Evolutionary conservation across 1,140 invertebrate species (phyloP).

Genomic region (Agrilus planipennis): DNA sequence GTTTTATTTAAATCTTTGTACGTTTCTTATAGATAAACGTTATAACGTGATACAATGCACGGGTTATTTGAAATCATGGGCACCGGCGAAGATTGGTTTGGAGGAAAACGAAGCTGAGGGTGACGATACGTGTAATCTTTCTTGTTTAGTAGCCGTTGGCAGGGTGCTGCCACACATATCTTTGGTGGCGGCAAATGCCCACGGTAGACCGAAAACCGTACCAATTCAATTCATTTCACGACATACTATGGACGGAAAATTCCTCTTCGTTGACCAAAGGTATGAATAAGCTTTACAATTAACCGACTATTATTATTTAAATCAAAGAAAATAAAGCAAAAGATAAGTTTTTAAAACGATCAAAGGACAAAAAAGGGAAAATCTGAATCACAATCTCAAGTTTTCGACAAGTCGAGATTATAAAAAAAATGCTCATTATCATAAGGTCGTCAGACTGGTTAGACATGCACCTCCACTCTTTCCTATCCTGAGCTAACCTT

Average conservation of each 20-base stretch:
- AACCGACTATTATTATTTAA: too few relatives aligned
- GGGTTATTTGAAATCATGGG: slow-evolving; percentile 88
- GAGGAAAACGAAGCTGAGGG: slow-evolving; percentile 52
- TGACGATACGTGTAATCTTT: slow-evolving; percentile 67
- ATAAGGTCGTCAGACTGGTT: too few relatives aligned
- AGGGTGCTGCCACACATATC: slow-evolving; percentile 49
- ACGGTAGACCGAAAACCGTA: slow-evolving; percentile 35
- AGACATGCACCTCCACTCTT: too few relatives aligned
- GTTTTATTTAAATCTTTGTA: neutral
- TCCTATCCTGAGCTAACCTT: too few relatives aligned
- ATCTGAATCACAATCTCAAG: too few relatives aligned
- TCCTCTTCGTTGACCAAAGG: slow-evolving; percentile 92
- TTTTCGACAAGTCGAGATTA: slow-evolving; percentile 21
- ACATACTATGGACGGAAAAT: slow-evolving; percentile 90
- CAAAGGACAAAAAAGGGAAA: too few relatives aligned
- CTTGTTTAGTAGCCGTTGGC: slow-evolving; percentile 76
- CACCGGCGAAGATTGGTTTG: slow-evolving; percentile 59
- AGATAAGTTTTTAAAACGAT: too few relatives aligned
- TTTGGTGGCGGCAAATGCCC: slow-evolving; percentile 24
- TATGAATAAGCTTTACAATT: too few relatives aligned
- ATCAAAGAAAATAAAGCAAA: too few relatives aligned
- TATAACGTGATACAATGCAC: slow-evolving; percentile 78
- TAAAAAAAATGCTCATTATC: neutral
- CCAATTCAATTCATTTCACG: slow-evolving; percentile 68
- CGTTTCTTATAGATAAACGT: slow-evolving; percentile 49